Percentiles rank a stretch among this genome's conserved stretches.
Conservation (phyloP, 2,113 vertebrate species). For the Elaphurus davidianus region DNA sequence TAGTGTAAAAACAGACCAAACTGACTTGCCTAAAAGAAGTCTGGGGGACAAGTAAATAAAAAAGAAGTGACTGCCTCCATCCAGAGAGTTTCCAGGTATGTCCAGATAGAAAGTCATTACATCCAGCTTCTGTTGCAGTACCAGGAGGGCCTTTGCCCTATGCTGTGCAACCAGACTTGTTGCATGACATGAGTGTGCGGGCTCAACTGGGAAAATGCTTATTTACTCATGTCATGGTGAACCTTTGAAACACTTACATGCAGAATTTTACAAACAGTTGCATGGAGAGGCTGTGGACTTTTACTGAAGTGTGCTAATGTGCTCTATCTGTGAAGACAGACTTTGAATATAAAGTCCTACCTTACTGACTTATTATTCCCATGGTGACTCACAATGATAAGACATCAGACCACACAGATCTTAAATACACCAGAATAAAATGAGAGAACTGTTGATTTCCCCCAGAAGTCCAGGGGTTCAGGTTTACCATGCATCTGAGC, state of each 20-base stretch:
- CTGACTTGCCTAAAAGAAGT: background rate
- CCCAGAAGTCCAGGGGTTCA: background rate
- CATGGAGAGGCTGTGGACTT: background rate
- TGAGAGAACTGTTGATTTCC: background rate
- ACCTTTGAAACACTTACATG: background rate
- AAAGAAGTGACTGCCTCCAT: fast-evolving
- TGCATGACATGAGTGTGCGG: fast-evolving
- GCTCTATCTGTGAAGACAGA: background rate
- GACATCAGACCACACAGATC: background rate
- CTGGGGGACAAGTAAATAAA: background rate
- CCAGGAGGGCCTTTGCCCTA: background rate
- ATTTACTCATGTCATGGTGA: background rate
- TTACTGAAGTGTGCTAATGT: background rate
- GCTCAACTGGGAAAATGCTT: background rate
- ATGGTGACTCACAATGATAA: background rate
- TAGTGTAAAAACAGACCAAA: background rate
- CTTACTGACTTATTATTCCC: background rate
- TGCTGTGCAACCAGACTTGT: fast-evolving
- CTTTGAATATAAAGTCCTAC: background rate
- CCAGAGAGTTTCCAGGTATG: background rate
- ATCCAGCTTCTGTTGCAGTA: fast-evolving
- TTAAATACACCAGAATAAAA: background rate
- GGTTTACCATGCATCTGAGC: background rate
- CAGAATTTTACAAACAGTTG: background rate
- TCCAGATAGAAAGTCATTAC: background rate